Evolutionary conservation across 2,888 invertebrate genomes (phyloP).

Genomic region (Parnassius glacialis): DNA sequence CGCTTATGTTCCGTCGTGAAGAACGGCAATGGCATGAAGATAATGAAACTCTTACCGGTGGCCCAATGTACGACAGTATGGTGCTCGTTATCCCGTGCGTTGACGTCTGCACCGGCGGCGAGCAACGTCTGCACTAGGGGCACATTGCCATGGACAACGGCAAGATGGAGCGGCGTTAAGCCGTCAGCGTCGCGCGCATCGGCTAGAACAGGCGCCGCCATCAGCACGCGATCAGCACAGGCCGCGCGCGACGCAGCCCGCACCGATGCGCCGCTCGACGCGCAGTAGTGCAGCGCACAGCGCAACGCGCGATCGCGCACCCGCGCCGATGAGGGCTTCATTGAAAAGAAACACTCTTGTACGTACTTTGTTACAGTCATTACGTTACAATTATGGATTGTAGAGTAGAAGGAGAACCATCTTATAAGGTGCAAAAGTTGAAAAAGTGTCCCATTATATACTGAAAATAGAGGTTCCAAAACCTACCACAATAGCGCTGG

Average conservation of each 20-base stretch:
- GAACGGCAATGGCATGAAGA: no score
- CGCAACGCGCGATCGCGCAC: constrained; percentile 91
- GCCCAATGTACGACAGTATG: constrained; percentile 99
- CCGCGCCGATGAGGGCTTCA: constrained; percentile 74
- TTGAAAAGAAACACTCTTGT: neutral
- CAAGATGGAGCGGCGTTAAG: constrained; percentile 96
- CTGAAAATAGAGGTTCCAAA: no score
- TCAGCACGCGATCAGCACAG: constrained; percentile 92
- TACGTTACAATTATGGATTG: no score
- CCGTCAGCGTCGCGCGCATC: constrained; percentile 95
- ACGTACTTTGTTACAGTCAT: no score
- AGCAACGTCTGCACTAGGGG: constrained; percentile 92
- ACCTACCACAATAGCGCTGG: no score
- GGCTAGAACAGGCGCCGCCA: constrained; percentile 92
- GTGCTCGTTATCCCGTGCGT: constrained; percentile 94
- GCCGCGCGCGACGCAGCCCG: constrained; percentile 86
- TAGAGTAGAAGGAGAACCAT: no score
- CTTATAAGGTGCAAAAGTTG: no score
- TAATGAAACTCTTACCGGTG: constrained; percentile 84
- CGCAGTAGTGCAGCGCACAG: constrained; percentile 97
- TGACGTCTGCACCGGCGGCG: constrained; percentile 93
- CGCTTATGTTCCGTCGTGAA: no score
- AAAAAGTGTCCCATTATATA: no score
- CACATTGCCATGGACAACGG: constrained; percentile 95
- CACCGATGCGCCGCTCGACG: constrained; percentile 89